Conservation (phyloP, 2,888 invertebrate genomes). For the Xylophagus ater region DNA sequence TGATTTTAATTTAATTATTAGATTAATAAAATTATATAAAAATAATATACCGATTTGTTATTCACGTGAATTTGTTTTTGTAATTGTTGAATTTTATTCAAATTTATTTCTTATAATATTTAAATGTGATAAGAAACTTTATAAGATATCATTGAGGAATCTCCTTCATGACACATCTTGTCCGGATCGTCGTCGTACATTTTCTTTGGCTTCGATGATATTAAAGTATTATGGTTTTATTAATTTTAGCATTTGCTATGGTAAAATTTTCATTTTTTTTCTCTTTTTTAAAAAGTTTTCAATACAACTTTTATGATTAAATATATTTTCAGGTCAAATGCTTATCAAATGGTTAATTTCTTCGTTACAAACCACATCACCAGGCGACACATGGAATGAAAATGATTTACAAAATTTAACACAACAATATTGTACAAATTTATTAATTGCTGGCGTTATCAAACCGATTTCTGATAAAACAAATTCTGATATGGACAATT, state of each 20-base stretch:
- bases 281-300: constrained; percentile 4
- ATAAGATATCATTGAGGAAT: constrained; percentile 3
- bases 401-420: constrained; percentile 68
- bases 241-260: too few relatives aligned
- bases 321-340: constrained; percentile 66
- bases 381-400: constrained; percentile 48
- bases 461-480: constrained; percentile 62
- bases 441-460: constrained; percentile 76
- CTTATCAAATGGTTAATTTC: constrained; percentile 81
- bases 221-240: too few relatives aligned
- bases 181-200: too few relatives aligned
- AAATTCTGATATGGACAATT: constrained; percentile 18
- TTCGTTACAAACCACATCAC: constrained; percentile 55
- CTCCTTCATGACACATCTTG: too few relatives aligned
- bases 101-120: neutral
- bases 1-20: too few relatives aligned
- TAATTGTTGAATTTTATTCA: constrained; percentile 3
- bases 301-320: too few relatives aligned
- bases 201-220: too few relatives aligned
- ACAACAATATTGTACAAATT: constrained; percentile 75
- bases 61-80: constrained; percentile 1
- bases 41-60: constrained; percentile 5
- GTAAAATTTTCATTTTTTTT: constrained; percentile 5
- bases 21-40: too few relatives aligned
- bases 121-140: constrained; percentile 9